A percentile compares a stretch with the other conserved stretches of the same genome.
These are phyloP conservation scores for Pachycephala philippinensis DNA, from an alignment of 2,113 vertebrate genomes.

Conservation along the genomic window DNA sequence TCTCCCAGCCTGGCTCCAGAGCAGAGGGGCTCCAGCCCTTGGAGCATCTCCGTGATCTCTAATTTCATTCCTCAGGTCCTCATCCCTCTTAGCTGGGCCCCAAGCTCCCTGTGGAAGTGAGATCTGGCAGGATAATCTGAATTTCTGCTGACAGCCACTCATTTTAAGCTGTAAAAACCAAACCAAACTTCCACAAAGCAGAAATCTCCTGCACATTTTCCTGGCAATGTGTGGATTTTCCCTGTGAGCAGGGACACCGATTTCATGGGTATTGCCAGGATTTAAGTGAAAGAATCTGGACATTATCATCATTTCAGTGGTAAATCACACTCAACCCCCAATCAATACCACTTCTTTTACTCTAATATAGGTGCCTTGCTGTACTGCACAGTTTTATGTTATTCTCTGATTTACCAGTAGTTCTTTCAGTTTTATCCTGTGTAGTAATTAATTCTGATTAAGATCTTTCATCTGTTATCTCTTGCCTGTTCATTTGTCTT, in stretches of 20 bases:
- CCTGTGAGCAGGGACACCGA: background rate
- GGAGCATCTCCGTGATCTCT: accelerated
- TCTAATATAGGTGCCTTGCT: background rate
- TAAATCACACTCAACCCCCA: background rate
- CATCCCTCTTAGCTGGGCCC: background rate
- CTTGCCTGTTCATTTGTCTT: background rate
- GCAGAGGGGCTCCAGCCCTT: background rate
- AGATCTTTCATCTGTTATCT: background rate
- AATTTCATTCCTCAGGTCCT: background rate
- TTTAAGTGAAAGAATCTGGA: background rate
- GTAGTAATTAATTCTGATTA: background rate
- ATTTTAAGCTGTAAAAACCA: background rate
- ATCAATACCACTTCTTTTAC: background rate
- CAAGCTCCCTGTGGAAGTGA: background rate
- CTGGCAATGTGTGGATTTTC: background rate
- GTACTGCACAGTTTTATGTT: background rate
- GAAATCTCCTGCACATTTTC: background rate
- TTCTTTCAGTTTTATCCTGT: background rate
- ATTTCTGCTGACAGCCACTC: background rate
- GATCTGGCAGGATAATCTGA: background rate
- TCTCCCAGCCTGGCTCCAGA: background rate
- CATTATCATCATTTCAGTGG: background rate
- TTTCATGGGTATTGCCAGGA: background rate
- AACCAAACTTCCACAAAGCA: background rate
- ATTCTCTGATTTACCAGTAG: background rate